Conservation (phyloP, 2,888 invertebrate genomes). For the Acanthopleura granulata region DNA sequence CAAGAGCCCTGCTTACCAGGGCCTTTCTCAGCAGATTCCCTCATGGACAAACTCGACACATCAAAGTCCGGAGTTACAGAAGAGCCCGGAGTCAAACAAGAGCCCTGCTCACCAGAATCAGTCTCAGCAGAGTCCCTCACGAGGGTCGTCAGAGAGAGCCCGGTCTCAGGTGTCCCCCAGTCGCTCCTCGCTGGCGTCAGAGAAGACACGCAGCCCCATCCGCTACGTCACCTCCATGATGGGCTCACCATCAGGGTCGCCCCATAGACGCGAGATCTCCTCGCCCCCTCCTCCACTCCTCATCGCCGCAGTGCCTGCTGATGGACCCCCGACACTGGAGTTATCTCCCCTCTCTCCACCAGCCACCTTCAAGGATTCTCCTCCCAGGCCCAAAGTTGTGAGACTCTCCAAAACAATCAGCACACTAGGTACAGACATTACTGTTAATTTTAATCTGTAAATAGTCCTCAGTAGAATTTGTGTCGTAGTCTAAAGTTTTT, state of each 20-base stretch:
- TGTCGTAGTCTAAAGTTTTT: too few relatives aligned
- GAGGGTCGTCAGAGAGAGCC: not conserved
- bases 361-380: not conserved
- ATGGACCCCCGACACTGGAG: not conserved
- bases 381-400: not conserved
- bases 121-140: not conserved
- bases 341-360: slow-evolving; percentile 6
- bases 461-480: too few relatives aligned
- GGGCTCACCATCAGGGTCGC: not conserved
- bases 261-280: not conserved
- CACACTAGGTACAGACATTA: not conserved
- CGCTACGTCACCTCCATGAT: not conserved
- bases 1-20: not conserved
- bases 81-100: not conserved
- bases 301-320: not conserved
- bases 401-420: not conserved
- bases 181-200: not conserved
- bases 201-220: not conserved
- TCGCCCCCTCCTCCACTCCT: slow-evolving; percentile 1
- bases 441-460: too few relatives aligned
- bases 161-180: not conserved
- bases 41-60: too few relatives aligned
- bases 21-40: not conserved
- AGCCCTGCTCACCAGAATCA: not conserved
- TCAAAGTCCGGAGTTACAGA: too few relatives aligned